Evolutionary conservation across 1,140 invertebrate species (phyloP).

Genomic region (Gonioctena quinquepunctata): DNA sequence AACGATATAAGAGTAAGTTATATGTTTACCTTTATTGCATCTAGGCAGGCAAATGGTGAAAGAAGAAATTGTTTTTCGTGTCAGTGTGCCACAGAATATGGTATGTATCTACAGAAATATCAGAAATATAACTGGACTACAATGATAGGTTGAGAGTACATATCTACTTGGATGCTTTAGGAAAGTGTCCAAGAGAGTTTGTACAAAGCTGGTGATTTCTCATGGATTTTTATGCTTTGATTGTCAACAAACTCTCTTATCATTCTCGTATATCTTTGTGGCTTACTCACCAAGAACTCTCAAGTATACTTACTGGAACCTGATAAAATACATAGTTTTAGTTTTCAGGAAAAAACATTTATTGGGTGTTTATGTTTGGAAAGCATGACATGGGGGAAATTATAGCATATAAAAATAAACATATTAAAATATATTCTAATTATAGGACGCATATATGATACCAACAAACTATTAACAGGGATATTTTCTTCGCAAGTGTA

Average conservation of each 20-base stretch:
- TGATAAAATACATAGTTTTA: conserved; percentile 40
- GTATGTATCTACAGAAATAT: conserved; percentile 23
- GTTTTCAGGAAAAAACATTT: conserved; percentile 22
- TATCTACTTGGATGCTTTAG: conserved; percentile 16
- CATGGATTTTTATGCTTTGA: not conserved
- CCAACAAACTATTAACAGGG: too few relatives aligned
- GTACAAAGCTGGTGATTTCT: not conserved
- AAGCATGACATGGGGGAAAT: too few relatives aligned
- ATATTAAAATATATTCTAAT: too few relatives aligned
- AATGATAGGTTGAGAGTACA: not conserved
- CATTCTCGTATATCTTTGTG: conserved; percentile 17
- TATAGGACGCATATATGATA: too few relatives aligned
- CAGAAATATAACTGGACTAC: conserved; percentile 16
- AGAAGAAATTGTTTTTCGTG: conserved; percentile 21
- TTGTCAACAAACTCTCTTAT: conserved; percentile 4
- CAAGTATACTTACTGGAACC: conserved; percentile 43
- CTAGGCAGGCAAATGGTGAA: conserved; percentile 28
- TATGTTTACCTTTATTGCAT: conserved; percentile 30
- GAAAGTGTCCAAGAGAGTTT: conserved; percentile 15
- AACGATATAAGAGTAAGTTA: conserved; percentile 11
- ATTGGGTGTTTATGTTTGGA: not conserved
- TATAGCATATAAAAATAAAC: too few relatives aligned
- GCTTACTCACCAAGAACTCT: conserved; percentile 37
- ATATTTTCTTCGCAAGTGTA: too few relatives aligned
- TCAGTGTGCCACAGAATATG: conserved; percentile 15